Evolutionary conservation across 2,888 invertebrate species (phyloP), one percentile per base, ranked within the genome.

Genomic region (Globia sparganii): DNA sequence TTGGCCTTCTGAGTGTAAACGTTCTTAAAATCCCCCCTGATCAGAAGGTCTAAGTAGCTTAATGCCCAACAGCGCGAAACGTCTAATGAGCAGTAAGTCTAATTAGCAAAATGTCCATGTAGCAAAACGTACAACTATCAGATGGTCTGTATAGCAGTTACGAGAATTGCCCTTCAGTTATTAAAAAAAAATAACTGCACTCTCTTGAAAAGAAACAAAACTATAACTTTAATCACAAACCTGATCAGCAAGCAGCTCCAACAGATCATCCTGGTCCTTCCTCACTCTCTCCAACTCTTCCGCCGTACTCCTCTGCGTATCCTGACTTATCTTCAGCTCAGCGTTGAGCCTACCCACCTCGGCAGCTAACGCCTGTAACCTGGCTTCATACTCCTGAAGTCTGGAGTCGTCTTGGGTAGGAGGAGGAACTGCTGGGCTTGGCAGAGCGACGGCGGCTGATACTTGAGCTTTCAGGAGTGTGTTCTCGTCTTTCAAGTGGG

Each of bases 201-300:
- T 3, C 53, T 9, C 8, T 49, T 49, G 53, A 4, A 53, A 3
- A 53, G 53, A 53, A 53, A 49, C 49, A 49, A 9, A 25, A 53
- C 9, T 53, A 25, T 25, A 53, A 53, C 25, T 53, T 53, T 25
- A 25, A 53, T 25, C 9, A 53, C 83, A 46, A 72, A 96, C 99
- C 97, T 99, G 99, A 93, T 99, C 99, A 0, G 99, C 98, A 59
- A 99, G 96, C 77, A 99, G 95, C 90, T 98, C 98, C 75, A 99
- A 94, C 82, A 99, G 95, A 94, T 99, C 99, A 88, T 99, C 99
- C 93, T 99, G 99, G 91, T 99, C 99, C 91, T 98, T 98, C 91
- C 97, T 97, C 81, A 99, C 91, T 85, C 97, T 97, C 61, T 97
- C 97, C 86, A 98, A 91, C 86, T 98, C 97, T 0, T 92, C 93